Conservation (phyloP, 1,140 invertebrate species). For the Atopsyche davidsoni region DNA sequence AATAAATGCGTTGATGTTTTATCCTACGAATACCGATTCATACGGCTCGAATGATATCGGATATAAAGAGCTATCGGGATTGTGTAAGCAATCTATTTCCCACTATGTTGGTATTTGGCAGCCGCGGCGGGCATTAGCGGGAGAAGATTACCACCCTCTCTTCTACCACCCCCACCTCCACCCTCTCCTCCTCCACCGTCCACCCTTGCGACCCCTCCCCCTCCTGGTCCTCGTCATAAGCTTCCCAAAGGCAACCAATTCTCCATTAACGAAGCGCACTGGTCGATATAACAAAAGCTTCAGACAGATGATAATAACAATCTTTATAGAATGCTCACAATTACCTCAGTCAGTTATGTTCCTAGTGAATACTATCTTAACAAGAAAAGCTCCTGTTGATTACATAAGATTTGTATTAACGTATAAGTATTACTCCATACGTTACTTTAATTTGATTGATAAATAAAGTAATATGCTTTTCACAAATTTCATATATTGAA, state of each 20-base stretch:
- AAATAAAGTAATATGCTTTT: no score
- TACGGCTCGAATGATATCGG: no score
- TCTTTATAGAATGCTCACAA: background rate
- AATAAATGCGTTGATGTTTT: no score
- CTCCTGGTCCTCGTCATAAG: no score
- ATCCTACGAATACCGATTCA: background rate
- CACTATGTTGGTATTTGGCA: conserved; percentile 6
- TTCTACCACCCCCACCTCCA: background rate
- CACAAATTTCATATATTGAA: no score
- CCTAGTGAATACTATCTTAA: no score
- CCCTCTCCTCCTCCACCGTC: background rate
- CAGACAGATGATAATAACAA: background rate
- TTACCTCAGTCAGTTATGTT: no score
- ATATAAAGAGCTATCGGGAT: background rate
- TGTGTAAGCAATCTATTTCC: conserved; percentile 8
- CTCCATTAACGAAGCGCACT: conserved; percentile 6
- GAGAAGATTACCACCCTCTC: conserved; percentile 5
- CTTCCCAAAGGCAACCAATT: conserved; percentile 1
- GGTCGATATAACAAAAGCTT: background rate
- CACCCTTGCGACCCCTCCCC: no score
- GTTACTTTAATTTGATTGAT: no score
- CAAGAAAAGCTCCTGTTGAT: no score
- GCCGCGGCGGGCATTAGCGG: conserved; percentile 4
- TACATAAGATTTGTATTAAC: no score
- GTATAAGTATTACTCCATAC: no score